Conservation (phyloP, 1,140 invertebrate species). For the Rhyacophila brunnea region DNA sequence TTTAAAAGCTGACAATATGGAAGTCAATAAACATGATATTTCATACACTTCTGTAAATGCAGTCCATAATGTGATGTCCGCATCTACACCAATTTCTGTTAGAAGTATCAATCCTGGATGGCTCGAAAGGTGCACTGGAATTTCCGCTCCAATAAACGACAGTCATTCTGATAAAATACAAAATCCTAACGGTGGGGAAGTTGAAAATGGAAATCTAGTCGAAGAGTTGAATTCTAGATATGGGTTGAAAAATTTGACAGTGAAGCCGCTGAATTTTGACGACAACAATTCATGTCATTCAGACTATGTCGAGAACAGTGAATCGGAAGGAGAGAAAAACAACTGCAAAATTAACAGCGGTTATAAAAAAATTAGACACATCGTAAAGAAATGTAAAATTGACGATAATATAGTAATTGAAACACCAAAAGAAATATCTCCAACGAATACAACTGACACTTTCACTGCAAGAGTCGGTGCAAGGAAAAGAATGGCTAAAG, state of each 20-base stretch:
- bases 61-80: conserved; percentile 14
- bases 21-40: conserved; percentile 33
- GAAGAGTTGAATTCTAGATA: conserved; percentile 26
- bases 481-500: neutral
- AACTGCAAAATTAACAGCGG: conserved; percentile 43
- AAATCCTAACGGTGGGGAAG: too few species aligned
- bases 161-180: too few species aligned
- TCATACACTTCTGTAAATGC: conserved; percentile 16
- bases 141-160: neutral
- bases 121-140: conserved; percentile 51
- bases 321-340: conserved; percentile 59
- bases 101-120: conserved; percentile 56
- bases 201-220: too few species aligned
- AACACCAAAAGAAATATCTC: neutral
- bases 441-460: neutral
- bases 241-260: conserved; percentile 46
- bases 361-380: conserved; percentile 39
- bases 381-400: conserved; percentile 50
- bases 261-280: conserved; percentile 32
- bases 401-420: conserved; percentile 8
- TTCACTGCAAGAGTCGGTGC: neutral
- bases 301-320: conserved; percentile 67
- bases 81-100: conserved; percentile 18
- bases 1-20: conserved; percentile 4
- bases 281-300: conserved; percentile 40